Base-by-base conservation (phyloP, 2,888 invertebrate species). In the Drosophila sordidapex region DNA sequence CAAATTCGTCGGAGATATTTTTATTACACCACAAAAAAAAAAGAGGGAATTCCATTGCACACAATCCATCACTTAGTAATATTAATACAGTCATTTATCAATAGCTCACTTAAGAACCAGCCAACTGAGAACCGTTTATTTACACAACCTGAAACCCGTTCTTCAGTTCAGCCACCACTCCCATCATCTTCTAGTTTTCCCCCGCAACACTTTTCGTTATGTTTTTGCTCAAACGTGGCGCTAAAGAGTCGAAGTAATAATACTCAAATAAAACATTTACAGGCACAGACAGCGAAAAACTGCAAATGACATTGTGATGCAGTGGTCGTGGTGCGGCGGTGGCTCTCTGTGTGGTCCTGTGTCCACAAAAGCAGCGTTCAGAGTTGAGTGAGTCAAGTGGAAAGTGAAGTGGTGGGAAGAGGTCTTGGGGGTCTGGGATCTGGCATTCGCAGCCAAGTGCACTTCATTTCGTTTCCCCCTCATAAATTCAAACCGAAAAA, bases 211-310 rank as follows among this genome's bases (percentile, higher is more conserved):
- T 67, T 46, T 53, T 59, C 27, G 43, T 57, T 65, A 68, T 62
- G 59, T 65, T 68, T 56, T 53, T 60, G 58, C 67, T 65, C 40
- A 74, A 74, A 68, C 63, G 75, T 69, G 74, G 69, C 48, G 83
- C 74, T 86, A 83, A 86, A 84, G 86, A 83, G 81, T 84, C 78
- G 74, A 83, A 86, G 88, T 88, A 88, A 88, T 84, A 84, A 84
- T 84, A 88, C 88, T 84, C 86, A 84, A 84, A 84, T 84, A 84
- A 84, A 84, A 84, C 84, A 84, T 84, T 84, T 84, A 84, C 84
- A 84, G 84, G 83, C 88, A 48, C 86, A 88, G 83, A 83, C 83
- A 73, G 76, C 71, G 89, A 83, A 84, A 84, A 83, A 84, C 84
- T 84, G 84, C 81, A 84, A 88, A 88, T 84, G 84, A 84, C 89